These are phyloP conservation scores for Quiscalus mexicanus DNA, from an alignment of 2,113 vertebrate species.

Conservation along the genomic window DNA sequence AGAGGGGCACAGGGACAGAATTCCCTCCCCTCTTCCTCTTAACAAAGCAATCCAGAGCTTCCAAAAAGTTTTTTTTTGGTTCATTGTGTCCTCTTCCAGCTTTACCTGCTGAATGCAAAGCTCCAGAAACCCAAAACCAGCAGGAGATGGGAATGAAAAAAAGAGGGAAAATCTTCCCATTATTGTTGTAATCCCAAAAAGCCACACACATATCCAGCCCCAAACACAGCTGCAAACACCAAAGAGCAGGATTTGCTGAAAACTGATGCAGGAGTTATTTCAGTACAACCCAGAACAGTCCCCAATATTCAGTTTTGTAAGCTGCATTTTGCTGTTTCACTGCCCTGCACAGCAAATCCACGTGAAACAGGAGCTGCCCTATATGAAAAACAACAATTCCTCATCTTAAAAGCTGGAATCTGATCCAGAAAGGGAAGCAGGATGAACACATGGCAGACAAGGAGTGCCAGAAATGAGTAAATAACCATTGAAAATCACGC, in stretches of 20 bases:
- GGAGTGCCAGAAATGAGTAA: background rate
- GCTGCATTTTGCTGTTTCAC: background rate
- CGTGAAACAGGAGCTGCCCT: background rate
- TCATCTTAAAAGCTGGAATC: background rate
- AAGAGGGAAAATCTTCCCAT: background rate
- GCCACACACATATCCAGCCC: background rate
- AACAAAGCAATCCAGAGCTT: background rate
- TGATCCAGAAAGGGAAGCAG: background rate
- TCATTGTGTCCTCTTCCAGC: background rate
- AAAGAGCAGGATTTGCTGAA: background rate
- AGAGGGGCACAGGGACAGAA: fast-evolving
- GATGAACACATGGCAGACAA: background rate
- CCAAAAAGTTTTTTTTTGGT: background rate
- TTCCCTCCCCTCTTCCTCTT: background rate
- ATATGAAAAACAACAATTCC: background rate
- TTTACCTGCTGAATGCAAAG: background rate
- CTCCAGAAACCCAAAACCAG: fast-evolving
- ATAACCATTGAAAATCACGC: background rate
- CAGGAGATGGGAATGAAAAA: background rate
- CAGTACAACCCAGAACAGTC: background rate
- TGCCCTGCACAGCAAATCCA: background rate
- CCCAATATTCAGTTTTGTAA: background rate
- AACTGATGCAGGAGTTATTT: background rate
- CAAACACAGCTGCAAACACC: background rate
- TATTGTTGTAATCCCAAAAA: background rate